Percentiles rank a stretch among this genome's conserved stretches.
These are phyloP conservation scores for Scolopax bukidnonensis DNA, from an alignment of 2,797 vertebrate genomes.

Conservation along the genomic window DNA sequence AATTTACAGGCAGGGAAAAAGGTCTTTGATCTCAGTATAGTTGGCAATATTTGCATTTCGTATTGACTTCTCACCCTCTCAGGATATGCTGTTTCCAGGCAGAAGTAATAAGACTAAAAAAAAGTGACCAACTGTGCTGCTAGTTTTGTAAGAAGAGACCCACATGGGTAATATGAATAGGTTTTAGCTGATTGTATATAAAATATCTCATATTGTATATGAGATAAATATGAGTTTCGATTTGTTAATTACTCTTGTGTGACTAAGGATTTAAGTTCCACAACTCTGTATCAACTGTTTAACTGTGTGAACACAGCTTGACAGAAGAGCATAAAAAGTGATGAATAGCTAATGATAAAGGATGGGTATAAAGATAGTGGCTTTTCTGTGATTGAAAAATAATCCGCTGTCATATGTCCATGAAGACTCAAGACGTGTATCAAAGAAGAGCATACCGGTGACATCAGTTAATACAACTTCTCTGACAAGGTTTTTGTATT, in stretches of 20 bases:
- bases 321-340: background rate
- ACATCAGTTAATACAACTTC: background rate
- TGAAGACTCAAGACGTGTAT: background rate
- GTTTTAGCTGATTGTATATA: background rate
- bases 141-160: background rate
- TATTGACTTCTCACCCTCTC: background rate
- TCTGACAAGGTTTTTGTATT: background rate
- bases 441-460: background rate
- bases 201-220: background rate
- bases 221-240: background rate
- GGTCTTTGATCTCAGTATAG: constrained; percentile 14
- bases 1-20: constrained; percentile 9
- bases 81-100: background rate
- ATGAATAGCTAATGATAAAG: background rate
- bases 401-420: background rate
- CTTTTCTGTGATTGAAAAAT: background rate
- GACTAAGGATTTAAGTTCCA: background rate
- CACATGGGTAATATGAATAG: background rate
- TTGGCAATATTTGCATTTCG: background rate
- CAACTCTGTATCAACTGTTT: background rate
- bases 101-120: background rate
- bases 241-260: background rate
- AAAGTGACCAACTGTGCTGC: background rate
- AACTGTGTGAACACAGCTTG: background rate
- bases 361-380: background rate